Evolutionary conservation across 2,113 vertebrate genomes (phyloP), one percentile per base, ranked within the genome.

Genomic region (Sciurus niger): DNA sequence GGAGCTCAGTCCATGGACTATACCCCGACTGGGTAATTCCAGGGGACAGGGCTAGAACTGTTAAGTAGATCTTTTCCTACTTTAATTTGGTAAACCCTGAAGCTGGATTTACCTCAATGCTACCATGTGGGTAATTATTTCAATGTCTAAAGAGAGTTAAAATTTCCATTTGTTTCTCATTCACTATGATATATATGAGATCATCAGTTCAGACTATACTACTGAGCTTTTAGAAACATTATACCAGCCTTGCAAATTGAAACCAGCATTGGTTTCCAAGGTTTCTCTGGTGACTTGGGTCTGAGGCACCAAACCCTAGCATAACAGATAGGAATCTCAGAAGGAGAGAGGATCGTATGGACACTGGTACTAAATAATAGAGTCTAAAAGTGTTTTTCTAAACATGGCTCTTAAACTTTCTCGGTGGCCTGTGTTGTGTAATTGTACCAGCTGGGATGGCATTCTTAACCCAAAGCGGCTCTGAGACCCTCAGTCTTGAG

Each of bases 71-170:
- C 2, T 83, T 70, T 93, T 8, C 28, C 30, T 60, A 67, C 93
- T 86, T 79, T 89, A 65, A 95, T 87, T 96, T 94, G 93, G 30
- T 18, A 17, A 92, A 84, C 37, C 11, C 32, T 89, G 10, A 89
- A 87, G 10, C 11, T 93, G 55, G 51, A 16, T 12, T 79, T 87
- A 94, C 18, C 72, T 91, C 24, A 89, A 86, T 48, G 20, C 40
- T 77, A 94, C 18, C 22, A 70, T 2, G 40, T 20, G 18, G 11
- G 34, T 46, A 84, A 79, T 95, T 87, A 76, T 91, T 80, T 89
- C 80, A 95, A 70, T 76, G 40, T 84, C 74, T 30, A 83, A 85
- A 78, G 91, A 72, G 34, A 78, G 48, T 40, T 48, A 77, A 53
- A 73, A 82, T 76, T 70, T 91, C 92, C 18, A 34, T 93, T 94